These are phyloP conservation scores for Gavialis gangeticus DNA, from an alignment of 2,113 vertebrate species.

Conservation along the genomic window DNA sequence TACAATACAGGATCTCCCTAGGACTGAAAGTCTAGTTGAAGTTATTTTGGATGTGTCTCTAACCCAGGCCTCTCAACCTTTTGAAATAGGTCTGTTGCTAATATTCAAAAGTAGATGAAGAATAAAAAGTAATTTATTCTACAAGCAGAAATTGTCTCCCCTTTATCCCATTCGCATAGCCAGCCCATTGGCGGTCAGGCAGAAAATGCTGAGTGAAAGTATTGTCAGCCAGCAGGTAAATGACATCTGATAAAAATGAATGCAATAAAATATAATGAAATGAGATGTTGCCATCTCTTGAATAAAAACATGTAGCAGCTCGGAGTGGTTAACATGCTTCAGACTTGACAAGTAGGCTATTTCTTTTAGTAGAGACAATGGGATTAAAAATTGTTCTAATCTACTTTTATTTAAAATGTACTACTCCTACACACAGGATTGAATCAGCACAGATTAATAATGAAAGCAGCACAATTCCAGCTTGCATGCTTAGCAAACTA, in stretches of 20 bases:
- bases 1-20: neutral
- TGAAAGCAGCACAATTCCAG: neutral
- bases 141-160: constrained; percentile 1
- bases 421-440: neutral
- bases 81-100: neutral
- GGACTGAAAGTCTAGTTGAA: neutral
- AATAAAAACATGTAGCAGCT: neutral
- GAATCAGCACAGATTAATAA: neutral
- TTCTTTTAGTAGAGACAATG: neutral
- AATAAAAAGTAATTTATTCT: constrained; percentile 8
- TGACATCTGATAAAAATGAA: constrained; percentile 15
- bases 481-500: neutral
- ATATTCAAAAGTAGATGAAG: constrained; percentile 7
- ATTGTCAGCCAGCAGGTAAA: neutral
- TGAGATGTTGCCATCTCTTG: neutral
- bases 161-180: neutral
- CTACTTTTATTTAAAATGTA: neutral
- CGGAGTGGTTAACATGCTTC: neutral
- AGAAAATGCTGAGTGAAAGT: neutral
- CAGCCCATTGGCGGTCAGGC: neutral
- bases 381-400: neutral
- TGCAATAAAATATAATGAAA: neutral
- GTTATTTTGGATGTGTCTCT: neutral
- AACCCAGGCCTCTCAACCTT: neutral
- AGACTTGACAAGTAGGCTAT: neutral